A percentile compares a stretch with the other conserved stretches of the same genome.
Conservation (phyloP, 2,113 vertebrate species). For the Cromileptes altivelis region DNA sequence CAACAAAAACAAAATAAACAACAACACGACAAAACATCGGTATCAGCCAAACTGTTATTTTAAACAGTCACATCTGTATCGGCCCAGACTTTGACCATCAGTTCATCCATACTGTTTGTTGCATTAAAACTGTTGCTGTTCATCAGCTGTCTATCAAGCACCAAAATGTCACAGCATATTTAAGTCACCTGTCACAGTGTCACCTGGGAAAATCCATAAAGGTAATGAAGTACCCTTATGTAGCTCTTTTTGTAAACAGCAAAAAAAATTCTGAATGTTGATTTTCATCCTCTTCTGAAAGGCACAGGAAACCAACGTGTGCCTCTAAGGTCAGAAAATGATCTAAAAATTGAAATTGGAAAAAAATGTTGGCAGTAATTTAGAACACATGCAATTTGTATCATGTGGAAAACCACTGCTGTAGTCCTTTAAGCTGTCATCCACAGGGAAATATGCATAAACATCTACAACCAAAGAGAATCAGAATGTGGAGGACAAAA, state of each 20-base stretch:
- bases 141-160: background rate
- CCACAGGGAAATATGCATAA: conserved; percentile 23
- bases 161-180: background rate
- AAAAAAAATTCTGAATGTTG: background rate
- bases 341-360: background rate
- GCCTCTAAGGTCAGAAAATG: background rate
- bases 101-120: no score
- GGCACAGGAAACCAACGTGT: background rate
- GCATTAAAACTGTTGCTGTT: background rate
- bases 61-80: no score
- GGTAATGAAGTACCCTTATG: background rate
- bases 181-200: background rate
- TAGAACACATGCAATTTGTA: conserved; percentile 5
- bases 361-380: background rate
- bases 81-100: no score
- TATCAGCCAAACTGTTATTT: no score
- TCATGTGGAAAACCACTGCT: background rate
- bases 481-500: conserved; percentile 9
- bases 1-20: no score
- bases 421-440: conserved; percentile 29
- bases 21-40: no score
- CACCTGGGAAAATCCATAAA: background rate
- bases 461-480: conserved; percentile 8
- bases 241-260: background rate
- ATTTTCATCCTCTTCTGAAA: background rate